A percentile compares a stretch with the other conserved stretches of the same genome.
Conservation (phyloP, 2,797 vertebrate genomes). For the Girardinus metallicus region DNA sequence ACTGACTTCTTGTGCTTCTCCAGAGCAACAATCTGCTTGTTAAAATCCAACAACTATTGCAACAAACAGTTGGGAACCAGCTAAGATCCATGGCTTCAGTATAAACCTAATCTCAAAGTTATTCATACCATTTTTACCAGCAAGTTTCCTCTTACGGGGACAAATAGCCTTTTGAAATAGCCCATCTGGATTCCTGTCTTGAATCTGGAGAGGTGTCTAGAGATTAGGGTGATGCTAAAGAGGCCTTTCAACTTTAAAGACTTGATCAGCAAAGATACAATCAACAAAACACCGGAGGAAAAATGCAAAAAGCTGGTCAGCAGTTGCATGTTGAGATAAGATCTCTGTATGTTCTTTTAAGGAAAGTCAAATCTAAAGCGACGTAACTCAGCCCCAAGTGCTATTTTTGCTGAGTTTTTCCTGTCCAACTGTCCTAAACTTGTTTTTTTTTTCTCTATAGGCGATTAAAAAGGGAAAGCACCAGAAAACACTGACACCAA, state of each 20-base stretch:
- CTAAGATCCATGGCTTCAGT: neutral
- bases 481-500: conserved; percentile 61
- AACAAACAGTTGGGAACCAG: neutral
- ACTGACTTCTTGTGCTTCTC: neutral
- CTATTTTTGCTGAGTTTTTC: conserved; percentile 6
- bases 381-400: neutral
- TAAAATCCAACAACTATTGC: neutral
- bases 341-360: neutral
- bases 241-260: neutral
- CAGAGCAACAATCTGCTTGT: neutral
- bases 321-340: neutral
- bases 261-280: neutral
- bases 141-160: neutral
- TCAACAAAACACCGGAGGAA: neutral
- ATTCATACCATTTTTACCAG: neutral
- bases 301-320: neutral
- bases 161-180: neutral
- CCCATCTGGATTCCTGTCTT: neutral
- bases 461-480: conserved; percentile 42
- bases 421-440: neutral
- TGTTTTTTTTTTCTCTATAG: conserved; percentile 19
- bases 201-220: neutral
- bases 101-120: neutral
- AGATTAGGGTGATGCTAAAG: neutral
- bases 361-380: neutral